These are phyloP conservation scores for Eupithecia inturbata DNA, from an alignment of 2,888 invertebrate genomes.

Conservation along the genomic window DNA sequence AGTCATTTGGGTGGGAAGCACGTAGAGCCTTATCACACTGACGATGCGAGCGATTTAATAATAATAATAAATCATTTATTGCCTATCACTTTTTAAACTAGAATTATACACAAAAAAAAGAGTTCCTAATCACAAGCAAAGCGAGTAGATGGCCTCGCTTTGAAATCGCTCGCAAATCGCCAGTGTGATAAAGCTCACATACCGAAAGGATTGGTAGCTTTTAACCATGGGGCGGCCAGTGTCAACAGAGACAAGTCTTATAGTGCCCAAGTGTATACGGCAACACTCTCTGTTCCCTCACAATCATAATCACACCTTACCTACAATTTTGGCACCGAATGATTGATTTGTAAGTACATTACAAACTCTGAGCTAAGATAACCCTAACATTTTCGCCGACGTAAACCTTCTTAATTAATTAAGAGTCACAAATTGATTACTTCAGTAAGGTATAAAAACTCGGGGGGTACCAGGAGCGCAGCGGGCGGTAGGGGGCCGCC, in stretches of 20 bases:
- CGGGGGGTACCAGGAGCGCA: constrained; percentile 75
- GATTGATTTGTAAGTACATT: neutral
- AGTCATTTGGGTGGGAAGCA: neutral
- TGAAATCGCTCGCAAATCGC: too few species aligned
- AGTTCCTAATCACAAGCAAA: too few species aligned
- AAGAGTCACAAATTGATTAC: constrained; percentile 83
- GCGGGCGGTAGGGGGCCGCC: constrained; percentile 71
- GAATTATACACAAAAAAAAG: too few species aligned
- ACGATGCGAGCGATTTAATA: too few species aligned
- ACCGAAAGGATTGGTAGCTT: neutral
- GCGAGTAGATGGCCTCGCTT: too few species aligned
- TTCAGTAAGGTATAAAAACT: constrained; percentile 82
- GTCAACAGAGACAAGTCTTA: too few species aligned
- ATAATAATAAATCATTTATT: too few species aligned
- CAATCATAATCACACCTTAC: neutral
- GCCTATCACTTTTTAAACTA: too few species aligned
- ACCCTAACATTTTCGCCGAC: constrained; percentile 20
- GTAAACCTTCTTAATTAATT: constrained; percentile 76
- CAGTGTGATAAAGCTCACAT: too few species aligned
- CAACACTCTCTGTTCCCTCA: neutral
- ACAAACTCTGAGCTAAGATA: constrained; percentile 2
- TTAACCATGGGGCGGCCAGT: neutral
- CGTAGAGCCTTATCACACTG: too few species aligned
- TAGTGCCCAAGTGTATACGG: too few species aligned
- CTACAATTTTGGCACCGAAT: neutral